Evolutionary conservation across 2,888 invertebrate genomes (phyloP).

Genomic region (Kryphioiulus occultus): DNA sequence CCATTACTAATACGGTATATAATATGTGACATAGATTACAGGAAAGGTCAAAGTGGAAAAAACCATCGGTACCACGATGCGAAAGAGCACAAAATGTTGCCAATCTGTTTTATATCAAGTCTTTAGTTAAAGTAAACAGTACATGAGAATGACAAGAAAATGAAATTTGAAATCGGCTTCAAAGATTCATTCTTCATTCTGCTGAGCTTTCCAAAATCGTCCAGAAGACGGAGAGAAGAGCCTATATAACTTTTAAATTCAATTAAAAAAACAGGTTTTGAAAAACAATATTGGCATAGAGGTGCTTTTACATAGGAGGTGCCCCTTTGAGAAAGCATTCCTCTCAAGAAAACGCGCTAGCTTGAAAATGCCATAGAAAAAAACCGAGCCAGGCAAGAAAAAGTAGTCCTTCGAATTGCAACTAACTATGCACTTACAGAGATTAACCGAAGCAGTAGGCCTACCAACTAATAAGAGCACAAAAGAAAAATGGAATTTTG

Average conservation of each 20-base stretch:
- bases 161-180: not conserved
- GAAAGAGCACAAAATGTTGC: not conserved
- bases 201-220: not conserved
- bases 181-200: not conserved
- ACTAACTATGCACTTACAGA: constrained; percentile 49
- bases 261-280: not conserved
- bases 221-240: not conserved
- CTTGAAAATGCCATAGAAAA: constrained; percentile 11
- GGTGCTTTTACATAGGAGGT: not conserved
- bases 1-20: not conserved
- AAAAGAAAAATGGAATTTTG: constrained; percentile 52
- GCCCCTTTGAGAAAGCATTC: not conserved
- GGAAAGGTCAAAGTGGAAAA: not conserved
- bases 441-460: constrained; percentile 32
- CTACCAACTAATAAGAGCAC: constrained; percentile 49
- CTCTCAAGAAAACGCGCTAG: constrained; percentile 12
- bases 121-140: not conserved
- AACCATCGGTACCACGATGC: not conserved
- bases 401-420: constrained; percentile 41
- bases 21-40: not conserved
- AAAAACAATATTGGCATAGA: not conserved
- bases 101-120: not conserved
- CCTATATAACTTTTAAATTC: not conserved
- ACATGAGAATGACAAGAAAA: not conserved
- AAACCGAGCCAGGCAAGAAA: constrained; percentile 2